phyloP scores from a whole-genome alignment of 2,888 invertebrate genomes.

The Endomychus coccineus region DNA sequence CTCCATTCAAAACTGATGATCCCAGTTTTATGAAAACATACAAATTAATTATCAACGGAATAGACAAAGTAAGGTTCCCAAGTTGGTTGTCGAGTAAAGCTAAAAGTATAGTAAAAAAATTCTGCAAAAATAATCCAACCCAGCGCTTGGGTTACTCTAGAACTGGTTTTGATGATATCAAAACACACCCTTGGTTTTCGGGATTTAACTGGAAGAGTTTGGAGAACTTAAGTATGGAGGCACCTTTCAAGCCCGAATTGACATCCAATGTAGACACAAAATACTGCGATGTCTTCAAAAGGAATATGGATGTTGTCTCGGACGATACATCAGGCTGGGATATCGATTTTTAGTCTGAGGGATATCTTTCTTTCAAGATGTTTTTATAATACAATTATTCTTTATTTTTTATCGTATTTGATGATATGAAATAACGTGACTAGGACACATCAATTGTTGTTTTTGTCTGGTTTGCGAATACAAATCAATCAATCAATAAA shows the following conservation, averaged over 20 bases:
- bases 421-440: no score
- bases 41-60: slow-evolving; percentile 78
- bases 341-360: slow-evolving; percentile 60
- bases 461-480: no score
- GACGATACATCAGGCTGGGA: slow-evolving; percentile 91
- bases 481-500: no score
- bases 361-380: no score
- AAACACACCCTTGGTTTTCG: slow-evolving; percentile 84
- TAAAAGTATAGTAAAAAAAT: slow-evolving; percentile 69
- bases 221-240: slow-evolving; percentile 56
- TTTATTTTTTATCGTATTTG: no score
- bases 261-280: slow-evolving; percentile 60
- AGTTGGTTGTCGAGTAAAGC: slow-evolving; percentile 69
- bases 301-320: slow-evolving; percentile 69
- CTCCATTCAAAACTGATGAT: slow-evolving; percentile 66
- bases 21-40: slow-evolving; percentile 88
- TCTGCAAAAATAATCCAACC: slow-evolving; percentile 53
- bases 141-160: slow-evolving; percentile 73
- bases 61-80: slow-evolving; percentile 58
- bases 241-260: slow-evolving; percentile 65
- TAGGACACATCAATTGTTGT: no score
- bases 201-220: slow-evolving; percentile 86
- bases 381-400: no score
- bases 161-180: slow-evolving; percentile 76
- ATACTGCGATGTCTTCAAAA: slow-evolving; percentile 81